These are phyloP conservation scores for Cyphotilapia sp. DNA, from an alignment of 2,113 vertebrate genomes.

Conservation along the genomic window DNA sequence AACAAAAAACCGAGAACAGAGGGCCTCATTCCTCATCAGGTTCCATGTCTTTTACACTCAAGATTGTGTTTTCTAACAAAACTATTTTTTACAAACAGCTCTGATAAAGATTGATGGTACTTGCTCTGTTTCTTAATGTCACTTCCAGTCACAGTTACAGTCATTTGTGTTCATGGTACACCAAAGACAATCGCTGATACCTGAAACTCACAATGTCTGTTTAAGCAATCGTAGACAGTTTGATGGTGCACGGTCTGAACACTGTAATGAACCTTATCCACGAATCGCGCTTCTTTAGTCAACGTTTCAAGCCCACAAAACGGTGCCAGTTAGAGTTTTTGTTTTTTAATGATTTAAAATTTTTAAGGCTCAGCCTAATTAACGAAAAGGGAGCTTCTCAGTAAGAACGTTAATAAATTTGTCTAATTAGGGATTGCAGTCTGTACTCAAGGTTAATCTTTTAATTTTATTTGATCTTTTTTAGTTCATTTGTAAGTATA, in stretches of 20 bases:
- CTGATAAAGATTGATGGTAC: background rate
- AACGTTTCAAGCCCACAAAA: background rate
- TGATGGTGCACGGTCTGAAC: background rate
- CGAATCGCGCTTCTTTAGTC: background rate
- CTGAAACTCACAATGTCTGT: background rate
- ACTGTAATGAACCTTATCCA: background rate
- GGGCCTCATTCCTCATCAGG: background rate
- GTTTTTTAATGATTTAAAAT: background rate
- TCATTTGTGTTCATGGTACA: background rate
- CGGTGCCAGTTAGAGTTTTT: background rate
- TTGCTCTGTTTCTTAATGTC: background rate
- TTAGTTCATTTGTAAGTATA: background rate
- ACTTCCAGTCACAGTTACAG: background rate
- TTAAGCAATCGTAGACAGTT: background rate
- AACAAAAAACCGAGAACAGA: background rate
- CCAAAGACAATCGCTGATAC: slow-evolving; percentile 35
- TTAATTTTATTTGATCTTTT: background rate
- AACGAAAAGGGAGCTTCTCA: background rate
- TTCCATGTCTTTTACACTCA: background rate
- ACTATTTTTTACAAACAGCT: background rate
- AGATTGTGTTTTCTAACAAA: background rate
- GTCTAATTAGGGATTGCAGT: background rate
- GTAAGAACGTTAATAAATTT: background rate
- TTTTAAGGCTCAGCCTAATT: background rate
- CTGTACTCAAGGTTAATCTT: background rate